These are phyloP conservation scores for Chrysomallon squamiferum DNA, from an alignment of 1,140 invertebrate genomes.

Conservation along the genomic window DNA sequence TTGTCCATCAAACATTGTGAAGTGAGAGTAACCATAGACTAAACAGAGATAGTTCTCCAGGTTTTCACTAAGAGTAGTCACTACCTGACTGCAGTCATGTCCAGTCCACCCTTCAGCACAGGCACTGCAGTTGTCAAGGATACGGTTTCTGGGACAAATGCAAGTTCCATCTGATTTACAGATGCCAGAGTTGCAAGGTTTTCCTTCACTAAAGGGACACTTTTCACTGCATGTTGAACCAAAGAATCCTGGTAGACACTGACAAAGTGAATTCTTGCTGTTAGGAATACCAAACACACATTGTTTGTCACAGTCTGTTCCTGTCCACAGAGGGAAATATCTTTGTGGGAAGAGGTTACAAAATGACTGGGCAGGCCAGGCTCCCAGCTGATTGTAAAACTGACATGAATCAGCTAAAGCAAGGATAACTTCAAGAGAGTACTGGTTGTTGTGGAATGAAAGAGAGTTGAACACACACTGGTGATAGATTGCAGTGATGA, in stretches of 20 bases:
- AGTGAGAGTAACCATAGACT: constrained; percentile 23
- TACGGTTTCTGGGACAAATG: constrained; percentile 19
- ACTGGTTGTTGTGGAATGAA: no score
- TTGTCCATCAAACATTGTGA: constrained; percentile 40
- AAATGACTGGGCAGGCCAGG: no score
- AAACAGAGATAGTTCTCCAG: constrained; percentile 17
- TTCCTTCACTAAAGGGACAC: no score
- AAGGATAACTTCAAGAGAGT: no score
- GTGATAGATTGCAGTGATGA: no score
- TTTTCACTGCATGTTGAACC: constrained; percentile 1
- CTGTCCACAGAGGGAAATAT: no score
- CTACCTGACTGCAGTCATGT: constrained; percentile 23
- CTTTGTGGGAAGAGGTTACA: no score
- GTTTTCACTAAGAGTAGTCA: background rate
- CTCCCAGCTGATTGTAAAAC: no score
- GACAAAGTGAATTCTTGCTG: constrained; percentile 14
- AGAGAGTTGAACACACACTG: no score
- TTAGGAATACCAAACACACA: no score
- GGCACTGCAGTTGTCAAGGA: constrained; percentile 14
- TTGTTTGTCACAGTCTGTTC: no score
- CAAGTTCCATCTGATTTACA: constrained; percentile 4
- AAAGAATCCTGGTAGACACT: constrained; percentile 13
- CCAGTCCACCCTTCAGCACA: constrained; percentile 32
- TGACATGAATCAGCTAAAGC: no score
- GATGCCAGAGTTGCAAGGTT: constrained; percentile 24